Evolutionary conservation across 1,140 invertebrate genomes (phyloP).

Genomic region (Drosophila obscura): DNA sequence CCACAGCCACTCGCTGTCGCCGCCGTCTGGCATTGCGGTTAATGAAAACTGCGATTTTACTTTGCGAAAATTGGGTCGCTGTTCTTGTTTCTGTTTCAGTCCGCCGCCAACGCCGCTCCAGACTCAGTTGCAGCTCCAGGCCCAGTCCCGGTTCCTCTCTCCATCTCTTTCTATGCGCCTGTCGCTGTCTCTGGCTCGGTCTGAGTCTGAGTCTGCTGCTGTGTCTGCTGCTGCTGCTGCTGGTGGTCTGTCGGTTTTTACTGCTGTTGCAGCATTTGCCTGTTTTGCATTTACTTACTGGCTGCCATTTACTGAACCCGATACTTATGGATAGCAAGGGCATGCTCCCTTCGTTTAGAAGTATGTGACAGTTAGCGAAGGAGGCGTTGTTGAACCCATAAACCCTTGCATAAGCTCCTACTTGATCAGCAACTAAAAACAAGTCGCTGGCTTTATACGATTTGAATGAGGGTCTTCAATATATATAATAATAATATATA

Average conservation of each 20-base stretch:
- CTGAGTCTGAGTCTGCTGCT: conserved; percentile 26
- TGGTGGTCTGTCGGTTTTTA: conserved; percentile 38
- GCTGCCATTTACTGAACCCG: conserved; percentile 58
- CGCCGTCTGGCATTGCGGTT: conserved; percentile 67
- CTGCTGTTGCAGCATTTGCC: conserved; percentile 36
- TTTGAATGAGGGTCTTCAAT: no score
- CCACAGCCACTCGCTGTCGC: conserved; percentile 5
- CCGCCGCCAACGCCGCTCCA: background rate
- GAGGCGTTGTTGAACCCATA: no score
- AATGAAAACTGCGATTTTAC: conserved; percentile 78
- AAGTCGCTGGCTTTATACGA: no score
- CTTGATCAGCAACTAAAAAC: no score
- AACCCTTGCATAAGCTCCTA: no score
- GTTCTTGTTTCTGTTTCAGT: conserved; percentile 47
- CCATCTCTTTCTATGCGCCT: conserved; percentile 7
- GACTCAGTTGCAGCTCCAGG: conserved; percentile 3
- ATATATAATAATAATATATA: no score
- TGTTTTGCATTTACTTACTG: conserved; percentile 73
- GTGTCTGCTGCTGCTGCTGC: conserved; percentile 35
- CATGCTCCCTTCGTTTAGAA: no score
- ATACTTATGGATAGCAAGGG: no score
- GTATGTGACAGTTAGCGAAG: no score
- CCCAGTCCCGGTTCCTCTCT: conserved; percentile 4
- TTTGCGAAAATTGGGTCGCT: conserved; percentile 69
- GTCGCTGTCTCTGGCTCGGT: conserved; percentile 29